These are phyloP conservation scores for Vultur gryphus DNA, from an alignment of 2,797 vertebrate species.

Conservation along the genomic window DNA sequence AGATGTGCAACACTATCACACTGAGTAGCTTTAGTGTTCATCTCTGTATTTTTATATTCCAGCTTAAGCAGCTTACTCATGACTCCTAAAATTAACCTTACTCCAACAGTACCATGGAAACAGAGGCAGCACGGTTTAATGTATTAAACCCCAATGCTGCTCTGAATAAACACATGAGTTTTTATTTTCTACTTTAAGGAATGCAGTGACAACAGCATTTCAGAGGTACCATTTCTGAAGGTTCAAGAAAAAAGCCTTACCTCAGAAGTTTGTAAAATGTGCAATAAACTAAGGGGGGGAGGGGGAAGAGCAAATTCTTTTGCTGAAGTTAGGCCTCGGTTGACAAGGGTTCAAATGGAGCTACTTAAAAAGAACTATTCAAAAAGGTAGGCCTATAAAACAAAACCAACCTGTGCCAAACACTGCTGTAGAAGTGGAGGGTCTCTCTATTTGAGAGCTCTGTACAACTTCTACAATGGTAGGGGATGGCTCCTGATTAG, in stretches of 20 bases:
- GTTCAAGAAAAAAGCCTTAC: neutral
- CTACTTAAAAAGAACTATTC: neutral
- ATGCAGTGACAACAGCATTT: neutral
- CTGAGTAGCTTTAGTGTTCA: neutral
- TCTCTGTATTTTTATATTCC: neutral
- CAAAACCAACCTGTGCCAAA: constrained; percentile 87
- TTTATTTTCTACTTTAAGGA: neutral
- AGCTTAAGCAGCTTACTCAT: neutral
- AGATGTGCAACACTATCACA: neutral
- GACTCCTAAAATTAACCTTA: neutral
- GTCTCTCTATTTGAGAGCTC: constrained; percentile 89
- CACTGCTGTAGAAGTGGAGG: constrained; percentile 89
- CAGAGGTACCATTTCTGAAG: neutral
- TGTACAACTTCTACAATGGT: constrained; percentile 86
- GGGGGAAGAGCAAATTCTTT: neutral
- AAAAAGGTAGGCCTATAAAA: neutral
- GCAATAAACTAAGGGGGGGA: neutral
- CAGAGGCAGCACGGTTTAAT: neutral
- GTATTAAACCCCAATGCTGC: neutral
- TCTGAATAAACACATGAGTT: neutral
- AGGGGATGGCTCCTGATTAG: constrained; percentile 84
- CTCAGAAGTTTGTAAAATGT: neutral
- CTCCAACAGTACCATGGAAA: neutral
- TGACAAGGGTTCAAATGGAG: neutral
- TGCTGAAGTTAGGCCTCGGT: neutral